A percentile compares a stretch with the other conserved stretches of the same genome.
These are phyloP conservation scores for Stigmatopora argus DNA, from an alignment of 2,113 vertebrate genomes.

Conservation along the genomic window DNA sequence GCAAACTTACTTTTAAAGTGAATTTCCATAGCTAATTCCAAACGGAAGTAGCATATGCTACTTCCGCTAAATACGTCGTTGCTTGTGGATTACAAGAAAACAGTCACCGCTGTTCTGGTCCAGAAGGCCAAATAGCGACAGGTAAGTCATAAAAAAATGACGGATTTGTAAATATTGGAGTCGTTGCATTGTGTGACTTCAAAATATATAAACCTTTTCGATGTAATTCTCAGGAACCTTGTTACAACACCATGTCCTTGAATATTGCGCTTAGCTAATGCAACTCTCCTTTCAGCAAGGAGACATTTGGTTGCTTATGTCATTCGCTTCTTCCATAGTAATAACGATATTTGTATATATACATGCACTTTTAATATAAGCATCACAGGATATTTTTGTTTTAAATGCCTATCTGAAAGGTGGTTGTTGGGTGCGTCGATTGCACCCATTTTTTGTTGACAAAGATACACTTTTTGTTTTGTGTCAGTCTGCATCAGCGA, in stretches of 20 bases:
- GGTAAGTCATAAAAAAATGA: constrained; percentile 44
- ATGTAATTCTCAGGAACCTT: background rate
- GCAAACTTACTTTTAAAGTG: background rate
- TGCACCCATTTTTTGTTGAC: background rate
- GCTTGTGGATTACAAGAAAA: background rate
- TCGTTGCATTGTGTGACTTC: fast-evolving
- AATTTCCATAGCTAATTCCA: background rate
- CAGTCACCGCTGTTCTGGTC: constrained; percentile 70
- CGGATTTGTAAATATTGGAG: background rate
- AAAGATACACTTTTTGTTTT: background rate
- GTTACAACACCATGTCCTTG: constrained; percentile 52
- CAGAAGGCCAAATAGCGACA: constrained; percentile 76
- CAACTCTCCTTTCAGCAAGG: constrained; percentile 27
- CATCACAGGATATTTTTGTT: background rate
- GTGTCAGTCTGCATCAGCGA: background rate
- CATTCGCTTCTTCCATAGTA: background rate
- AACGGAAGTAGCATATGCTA: background rate
- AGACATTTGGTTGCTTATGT: background rate
- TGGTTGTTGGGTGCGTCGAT: background rate
- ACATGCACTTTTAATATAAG: background rate
- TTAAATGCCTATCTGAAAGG: background rate
- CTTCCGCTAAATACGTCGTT: constrained; percentile 39
- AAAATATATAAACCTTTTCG: fast-evolving
- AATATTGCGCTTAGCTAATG: constrained; percentile 44
- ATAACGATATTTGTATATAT: background rate